Evolutionary conservation across 1,140 invertebrate species (phyloP).

Genomic region (Ruditapes philippinarum): DNA sequence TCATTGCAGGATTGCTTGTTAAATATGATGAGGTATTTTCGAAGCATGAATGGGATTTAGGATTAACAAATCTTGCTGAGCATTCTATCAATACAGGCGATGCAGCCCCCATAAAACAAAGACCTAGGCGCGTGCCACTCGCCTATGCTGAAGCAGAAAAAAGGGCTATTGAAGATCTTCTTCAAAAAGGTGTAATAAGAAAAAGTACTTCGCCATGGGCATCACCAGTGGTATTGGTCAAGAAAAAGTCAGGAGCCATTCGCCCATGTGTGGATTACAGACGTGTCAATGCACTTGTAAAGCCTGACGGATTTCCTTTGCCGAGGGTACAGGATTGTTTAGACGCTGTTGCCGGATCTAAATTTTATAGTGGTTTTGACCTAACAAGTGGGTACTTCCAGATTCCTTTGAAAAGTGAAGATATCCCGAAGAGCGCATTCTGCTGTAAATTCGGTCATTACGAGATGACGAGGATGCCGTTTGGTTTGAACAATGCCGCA

Average conservation of each 20-base stretch:
- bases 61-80: too few species aligned
- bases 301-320: too few species aligned
- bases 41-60: conserved; percentile 36
- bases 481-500: conserved; percentile 1
- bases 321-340: too few species aligned
- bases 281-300: background rate
- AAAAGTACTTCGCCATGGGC: too few species aligned
- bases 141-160: conserved; percentile 24
- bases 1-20: conserved; percentile 3
- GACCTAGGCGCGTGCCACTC: conserved; percentile 1
- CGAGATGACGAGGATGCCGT: conserved; percentile 19
- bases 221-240: too few species aligned
- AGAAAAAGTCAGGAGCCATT: conserved; percentile 10
- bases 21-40: conserved; percentile 17
- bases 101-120: conserved; percentile 29
- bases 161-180: conserved; percentile 24
- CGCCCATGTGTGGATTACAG: conserved; percentile 46
- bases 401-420: too few species aligned
- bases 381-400: too few species aligned
- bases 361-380: too few species aligned
- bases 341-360: conserved; percentile 45
- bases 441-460: conserved; percentile 7
- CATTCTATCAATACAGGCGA: too few species aligned
- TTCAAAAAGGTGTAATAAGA: conserved; percentile 18
- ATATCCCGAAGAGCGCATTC: conserved; percentile 81